Evolutionary conservation across 2,797 vertebrate species (phyloP), one percentile per base, ranked within the genome.

Genomic region (Onychomys leucogaster): DNA sequence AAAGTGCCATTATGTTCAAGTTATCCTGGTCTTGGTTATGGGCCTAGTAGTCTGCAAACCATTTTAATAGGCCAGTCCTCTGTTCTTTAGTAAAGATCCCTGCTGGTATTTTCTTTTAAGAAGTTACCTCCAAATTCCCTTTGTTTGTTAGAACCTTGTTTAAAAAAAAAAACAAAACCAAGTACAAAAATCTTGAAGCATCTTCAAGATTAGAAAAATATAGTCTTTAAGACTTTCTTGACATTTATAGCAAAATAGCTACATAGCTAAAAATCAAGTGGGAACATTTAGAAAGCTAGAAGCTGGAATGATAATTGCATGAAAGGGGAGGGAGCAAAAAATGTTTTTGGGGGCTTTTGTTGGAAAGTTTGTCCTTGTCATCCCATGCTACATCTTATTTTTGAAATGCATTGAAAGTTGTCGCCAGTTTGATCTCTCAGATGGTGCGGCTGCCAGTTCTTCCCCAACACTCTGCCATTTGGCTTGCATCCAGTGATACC

Each of bases 231-330:
- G 92, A 92, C 93, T 96, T 98, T 88, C 96, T 95, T 98, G 97
- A 97, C 97, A 97, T 91, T 76, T 97, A 96, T 94, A 98, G 97
- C 96, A 98, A 98, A 98, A 97, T 97, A 98, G 95, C 94, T 96
- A 96, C 46, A 94, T 91, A 97, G 95, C 82, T 94, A 57, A 98
- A 98, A 97, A 97, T 98, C 89, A 97, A 98, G 81, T 97, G 96
- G 97, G 97, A 96, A 98, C 98, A 98, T 98, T 98, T 96, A 94
- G 94, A 98, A 98, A 97, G 84, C 80, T 94, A 94, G 86, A 91
- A 97, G 76, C 86, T 94, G 92, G 86, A 88, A 96, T 95, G 88
- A 96, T 97, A 94, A 97, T 92, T 90, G 76, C 61, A 93, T 78
- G 71, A 37, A 90, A 96, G 93, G 49, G 71, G 77, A 91, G 84